Conservation (phyloP, 2,797 vertebrate species). For the Cossypha dichroa region DNA sequence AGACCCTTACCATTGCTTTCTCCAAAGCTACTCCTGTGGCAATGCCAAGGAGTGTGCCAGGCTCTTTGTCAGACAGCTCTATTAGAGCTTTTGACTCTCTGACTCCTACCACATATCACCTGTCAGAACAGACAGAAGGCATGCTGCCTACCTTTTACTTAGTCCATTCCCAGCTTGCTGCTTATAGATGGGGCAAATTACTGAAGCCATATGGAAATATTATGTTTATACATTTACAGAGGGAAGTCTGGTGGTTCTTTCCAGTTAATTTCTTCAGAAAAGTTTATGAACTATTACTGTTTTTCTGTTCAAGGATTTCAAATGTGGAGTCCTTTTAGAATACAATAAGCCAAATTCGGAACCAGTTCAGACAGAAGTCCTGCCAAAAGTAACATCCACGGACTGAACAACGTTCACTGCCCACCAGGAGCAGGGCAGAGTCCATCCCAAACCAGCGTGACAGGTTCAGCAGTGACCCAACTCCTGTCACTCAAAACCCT, state of each 20-base stretch:
- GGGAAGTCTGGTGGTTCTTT: not conserved
- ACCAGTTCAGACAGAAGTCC: not conserved
- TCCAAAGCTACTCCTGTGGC: not conserved
- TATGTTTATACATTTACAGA: not conserved
- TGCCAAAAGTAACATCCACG: not conserved
- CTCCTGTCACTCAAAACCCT: not conserved
- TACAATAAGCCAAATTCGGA: not conserved
- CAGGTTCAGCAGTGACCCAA: not conserved
- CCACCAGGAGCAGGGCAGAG: not conserved
- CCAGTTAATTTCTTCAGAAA: not conserved
- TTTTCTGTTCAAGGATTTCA: not conserved
- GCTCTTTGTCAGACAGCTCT: not conserved
- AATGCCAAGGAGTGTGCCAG: not conserved
- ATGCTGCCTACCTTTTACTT: not conserved
- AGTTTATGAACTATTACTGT: not conserved
- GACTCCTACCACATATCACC: not conserved
- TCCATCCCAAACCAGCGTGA: not conserved
- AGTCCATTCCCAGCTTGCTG: not conserved
- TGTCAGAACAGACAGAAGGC: not conserved
- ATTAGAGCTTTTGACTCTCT: not conserved
- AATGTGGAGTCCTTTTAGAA: not conserved
- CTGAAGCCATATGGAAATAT: not conserved
- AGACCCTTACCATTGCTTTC: fast-evolving
- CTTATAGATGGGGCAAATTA: not conserved
- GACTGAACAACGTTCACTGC: fast-evolving